Evolutionary conservation across 92 coral and sea anemone genomes (phyloP).

Genomic region (Muricea muricata): DNA sequence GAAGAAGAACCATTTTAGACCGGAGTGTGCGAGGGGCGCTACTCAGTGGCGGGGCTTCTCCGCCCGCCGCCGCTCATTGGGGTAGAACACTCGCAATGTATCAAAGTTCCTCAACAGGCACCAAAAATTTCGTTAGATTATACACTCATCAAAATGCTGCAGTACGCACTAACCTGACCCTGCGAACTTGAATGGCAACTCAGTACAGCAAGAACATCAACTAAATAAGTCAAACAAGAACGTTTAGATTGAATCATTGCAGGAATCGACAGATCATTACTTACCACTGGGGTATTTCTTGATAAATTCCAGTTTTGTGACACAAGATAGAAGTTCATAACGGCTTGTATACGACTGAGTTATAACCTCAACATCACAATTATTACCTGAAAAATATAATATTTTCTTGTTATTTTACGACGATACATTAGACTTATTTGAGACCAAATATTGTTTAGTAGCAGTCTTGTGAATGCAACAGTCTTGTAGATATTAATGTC

Average conservation of each 20-base stretch:
- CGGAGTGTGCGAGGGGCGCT: too few relatives aligned
- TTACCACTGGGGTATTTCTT: conserved; percentile 37
- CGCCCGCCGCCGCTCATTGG: too few relatives aligned
- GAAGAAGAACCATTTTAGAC: too few relatives aligned
- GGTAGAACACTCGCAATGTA: too few relatives aligned
- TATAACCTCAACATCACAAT: conserved; percentile 68
- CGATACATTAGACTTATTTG: too few relatives aligned
- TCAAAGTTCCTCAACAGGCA: too few relatives aligned
- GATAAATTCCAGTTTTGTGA: conserved; percentile 80
- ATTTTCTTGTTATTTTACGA: neutral
- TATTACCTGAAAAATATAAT: conserved; percentile 50
- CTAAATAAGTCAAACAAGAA: conserved; percentile 40
- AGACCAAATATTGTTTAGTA: too few relatives aligned
- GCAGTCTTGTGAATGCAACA: too few relatives aligned
- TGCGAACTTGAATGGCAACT: conserved; percentile 96
- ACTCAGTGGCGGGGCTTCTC: too few relatives aligned
- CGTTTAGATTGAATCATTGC: neutral
- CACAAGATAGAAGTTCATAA: conserved; percentile 81
- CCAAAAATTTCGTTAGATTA: too few relatives aligned
- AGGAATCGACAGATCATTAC: neutral
- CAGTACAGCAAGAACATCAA: conserved; percentile 80
- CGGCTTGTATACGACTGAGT: conserved; percentile 95
- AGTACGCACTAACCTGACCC: conserved; percentile 15
- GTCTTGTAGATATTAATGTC: too few relatives aligned
- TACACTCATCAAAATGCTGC: too few relatives aligned